Percentiles rank a stretch among this genome's conserved stretches.
These are phyloP conservation scores for Xenopus laevis DNA, from an alignment of 2,113 vertebrate species.

Conservation along the genomic window DNA sequence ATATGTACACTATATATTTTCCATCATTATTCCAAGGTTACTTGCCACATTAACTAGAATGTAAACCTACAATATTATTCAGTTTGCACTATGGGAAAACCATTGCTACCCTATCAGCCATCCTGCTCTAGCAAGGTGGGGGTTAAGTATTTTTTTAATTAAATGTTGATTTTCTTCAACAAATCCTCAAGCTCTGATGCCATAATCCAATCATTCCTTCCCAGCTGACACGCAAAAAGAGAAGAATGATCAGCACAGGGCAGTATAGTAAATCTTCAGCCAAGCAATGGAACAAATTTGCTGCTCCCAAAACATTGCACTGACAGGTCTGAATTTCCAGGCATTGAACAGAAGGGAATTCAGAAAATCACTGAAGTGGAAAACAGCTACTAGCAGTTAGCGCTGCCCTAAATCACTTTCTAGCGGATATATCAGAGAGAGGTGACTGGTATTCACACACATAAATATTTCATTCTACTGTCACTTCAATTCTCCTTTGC, in stretches of 20 bases:
- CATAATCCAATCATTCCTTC: background rate
- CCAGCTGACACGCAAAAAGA: background rate
- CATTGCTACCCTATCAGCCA: too few species aligned
- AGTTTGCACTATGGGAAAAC: too few species aligned
- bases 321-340: constrained; percentile 10
- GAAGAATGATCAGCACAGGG: constrained; percentile 3
- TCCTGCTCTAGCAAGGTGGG: too few species aligned
- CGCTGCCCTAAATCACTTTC: constrained; percentile 15
- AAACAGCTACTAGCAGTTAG: constrained; percentile 8
- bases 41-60: too few species aligned
- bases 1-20: too few species aligned
- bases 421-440: constrained; percentile 3
- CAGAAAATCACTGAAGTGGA: constrained; percentile 19
- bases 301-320: constrained; percentile 1
- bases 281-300: background rate
- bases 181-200: too few species aligned
- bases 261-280: background rate
- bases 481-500: background rate
- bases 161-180: too few species aligned
- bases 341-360: constrained; percentile 14
- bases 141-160: too few species aligned
- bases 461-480: constrained; percentile 11
- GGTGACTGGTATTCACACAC: background rate
- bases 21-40: too few species aligned
- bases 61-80: too few species aligned